A percentile compares a stretch with the other conserved stretches of the same genome.
Conservation (phyloP, 2,113 vertebrate species). For the Channa maculata region DNA sequence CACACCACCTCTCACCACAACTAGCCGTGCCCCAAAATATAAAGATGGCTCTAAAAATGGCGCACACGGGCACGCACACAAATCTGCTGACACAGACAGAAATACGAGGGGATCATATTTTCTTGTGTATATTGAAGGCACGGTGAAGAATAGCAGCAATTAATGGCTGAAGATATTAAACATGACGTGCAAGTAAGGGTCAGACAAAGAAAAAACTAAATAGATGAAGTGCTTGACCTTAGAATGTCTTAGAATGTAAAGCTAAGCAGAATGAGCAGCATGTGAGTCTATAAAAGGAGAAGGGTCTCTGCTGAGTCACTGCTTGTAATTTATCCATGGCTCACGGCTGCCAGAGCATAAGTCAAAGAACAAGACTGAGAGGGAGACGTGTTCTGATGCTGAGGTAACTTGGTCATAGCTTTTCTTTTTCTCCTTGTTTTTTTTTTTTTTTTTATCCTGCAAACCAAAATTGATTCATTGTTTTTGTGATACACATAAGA, state of each 20-base stretch:
- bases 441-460: conserved; percentile 39
- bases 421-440: too few relatives aligned
- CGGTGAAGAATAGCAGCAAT: conserved; percentile 42
- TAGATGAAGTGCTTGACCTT: conserved; percentile 64
- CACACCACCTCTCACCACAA: too few relatives aligned
- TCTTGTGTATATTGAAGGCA: conserved; percentile 24
- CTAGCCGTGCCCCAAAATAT: conserved; percentile 42
- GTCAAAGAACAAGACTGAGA: background rate
- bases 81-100: conserved; percentile 54
- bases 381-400: background rate
- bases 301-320: conserved; percentile 35
- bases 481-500: conserved; percentile 55
- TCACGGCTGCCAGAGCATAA: background rate
- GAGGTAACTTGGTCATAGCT: conserved; percentile 6
- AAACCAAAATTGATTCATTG: conserved; percentile 39
- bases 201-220: background rate
- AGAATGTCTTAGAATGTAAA: conserved; percentile 34
- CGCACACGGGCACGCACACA: background rate
- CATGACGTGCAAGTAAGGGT: conserved; percentile 29
- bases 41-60: conserved; percentile 21
- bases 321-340: conserved; percentile 37
- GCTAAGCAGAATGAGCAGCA: conserved; percentile 43
- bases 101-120: conserved; percentile 37
- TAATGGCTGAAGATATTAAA: conserved; percentile 57
- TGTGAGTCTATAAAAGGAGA: background rate